Evolutionary conservation across 2,888 invertebrate species (phyloP).

Genomic region (Barypeithes pellucidus): DNA sequence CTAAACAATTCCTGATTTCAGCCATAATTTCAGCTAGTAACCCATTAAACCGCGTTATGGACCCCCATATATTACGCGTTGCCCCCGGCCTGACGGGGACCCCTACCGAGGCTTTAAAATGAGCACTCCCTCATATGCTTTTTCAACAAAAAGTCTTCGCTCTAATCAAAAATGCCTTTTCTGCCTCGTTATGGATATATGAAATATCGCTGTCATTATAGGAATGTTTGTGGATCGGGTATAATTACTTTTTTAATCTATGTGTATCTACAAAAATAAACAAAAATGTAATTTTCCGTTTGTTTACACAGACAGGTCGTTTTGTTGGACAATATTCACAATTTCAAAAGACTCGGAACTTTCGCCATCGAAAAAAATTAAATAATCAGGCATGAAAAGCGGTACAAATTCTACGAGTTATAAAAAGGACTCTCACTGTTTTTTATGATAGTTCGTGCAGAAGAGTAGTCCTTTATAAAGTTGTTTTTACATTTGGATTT

Average conservation of each 20-base stretch:
- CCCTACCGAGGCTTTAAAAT: slow-evolving; percentile 51
- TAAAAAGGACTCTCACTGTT: slow-evolving; percentile 30
- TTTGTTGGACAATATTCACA: too few species aligned
- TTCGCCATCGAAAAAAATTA: too few species aligned
- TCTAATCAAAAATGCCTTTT: slow-evolving; percentile 48
- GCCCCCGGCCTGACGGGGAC: slow-evolving; percentile 45
- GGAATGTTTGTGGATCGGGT: slow-evolving; percentile 38
- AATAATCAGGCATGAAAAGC: too few species aligned
- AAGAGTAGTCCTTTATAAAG: slow-evolving; percentile 32
- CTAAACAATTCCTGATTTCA: slow-evolving; percentile 6
- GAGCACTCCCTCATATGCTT: slow-evolving; percentile 51
- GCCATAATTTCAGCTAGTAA: slow-evolving; percentile 31
- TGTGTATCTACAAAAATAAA: too few species aligned
- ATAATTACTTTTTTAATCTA: slow-evolving; percentile 38
- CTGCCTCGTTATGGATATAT: slow-evolving; percentile 51
- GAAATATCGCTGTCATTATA: slow-evolving; percentile 50
- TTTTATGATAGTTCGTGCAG: slow-evolving; percentile 39
- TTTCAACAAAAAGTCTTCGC: slow-evolving; percentile 48
- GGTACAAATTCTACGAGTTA: background rate
- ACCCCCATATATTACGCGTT: slow-evolving; percentile 45
- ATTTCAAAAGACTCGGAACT: too few species aligned
- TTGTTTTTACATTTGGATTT: slow-evolving; percentile 34
- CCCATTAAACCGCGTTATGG: slow-evolving; percentile 35
- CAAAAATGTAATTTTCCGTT: too few species aligned
- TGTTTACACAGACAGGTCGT: too few species aligned